Base-by-base conservation (phyloP, 2,113 vertebrate genomes). In the Callionymus lyra region DNA sequence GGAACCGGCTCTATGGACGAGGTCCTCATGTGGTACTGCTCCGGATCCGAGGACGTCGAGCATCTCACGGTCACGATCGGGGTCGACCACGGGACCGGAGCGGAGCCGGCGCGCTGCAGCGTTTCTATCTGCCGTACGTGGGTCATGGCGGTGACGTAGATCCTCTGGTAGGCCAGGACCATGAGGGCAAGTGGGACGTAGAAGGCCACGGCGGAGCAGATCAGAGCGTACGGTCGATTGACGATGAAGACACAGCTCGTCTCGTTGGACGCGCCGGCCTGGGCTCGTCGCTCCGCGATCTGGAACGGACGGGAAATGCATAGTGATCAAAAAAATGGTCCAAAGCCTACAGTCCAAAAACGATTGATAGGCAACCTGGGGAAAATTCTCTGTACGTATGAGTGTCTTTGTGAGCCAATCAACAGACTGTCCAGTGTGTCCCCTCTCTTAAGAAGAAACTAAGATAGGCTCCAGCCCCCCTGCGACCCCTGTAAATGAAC, bases 201-300 rank as follows among this genome's bases (percentile, higher is more conserved):
- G 75, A 88, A 88, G 14, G 86, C 86, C 58, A 88, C 86, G 0
- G 85, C 70, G 1, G 86, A 88, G 59, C 86, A 88, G 65, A 86
- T 63, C 2, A 88, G 76, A 6, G 86, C 86, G 8, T 88, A 87
- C 1, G 85, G 83, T 21, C 72, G 66, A 59, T 88, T 88, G 50
- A 88, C 86, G 68, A 88, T 43, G 50, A 88, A 88, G 41, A 88
- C 65, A 6, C 86, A 88, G 57, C 74, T 83, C 2, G 86, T 87
- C 62, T 79, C 77, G 5, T 88, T 87, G 27, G 57, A 65, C 41
- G 60, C 60, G 41, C 32, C 69, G 1, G 49, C 18, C 47, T 31
- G 41, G 2, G 39, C 45, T 38, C 50, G 75, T 44, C 81, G 63
- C 56, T 84, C 68, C 34, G 83, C 72, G 12, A 88, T 86, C 86